Percentiles rank a stretch among this genome's conserved stretches.
These are phyloP conservation scores for Circus cinereus DNA, from an alignment of 2,797 vertebrate genomes.

Conservation along the genomic window DNA sequence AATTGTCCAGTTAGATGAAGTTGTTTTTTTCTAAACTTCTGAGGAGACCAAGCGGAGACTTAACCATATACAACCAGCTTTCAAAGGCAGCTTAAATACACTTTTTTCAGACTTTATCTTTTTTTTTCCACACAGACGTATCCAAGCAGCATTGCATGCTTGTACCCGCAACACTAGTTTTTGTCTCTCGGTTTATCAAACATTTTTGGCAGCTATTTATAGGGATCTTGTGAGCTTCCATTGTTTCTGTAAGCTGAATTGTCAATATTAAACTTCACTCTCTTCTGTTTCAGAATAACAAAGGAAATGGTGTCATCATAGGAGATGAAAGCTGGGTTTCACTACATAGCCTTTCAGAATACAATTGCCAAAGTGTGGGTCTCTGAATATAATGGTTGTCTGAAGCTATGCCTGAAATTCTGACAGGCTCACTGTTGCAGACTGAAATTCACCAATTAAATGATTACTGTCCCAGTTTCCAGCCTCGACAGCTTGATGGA, in stretches of 20 bases:
- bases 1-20: background rate
- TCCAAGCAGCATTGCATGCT: background rate
- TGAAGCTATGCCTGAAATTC: background rate
- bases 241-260: conserved; percentile 6
- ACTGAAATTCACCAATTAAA: background rate
- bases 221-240: background rate
- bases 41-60: background rate
- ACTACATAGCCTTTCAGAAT: background rate
- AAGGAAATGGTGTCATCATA: background rate
- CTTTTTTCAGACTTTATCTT: background rate
- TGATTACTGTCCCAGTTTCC: background rate
- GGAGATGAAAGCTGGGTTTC: conserved; percentile 14
- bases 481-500: background rate
- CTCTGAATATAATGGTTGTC: background rate
- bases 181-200: background rate
- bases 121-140: background rate
- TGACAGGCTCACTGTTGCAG: background rate
- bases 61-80: background rate
- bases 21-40: background rate
- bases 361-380: background rate
- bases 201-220: background rate
- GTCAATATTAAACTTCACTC: background rate
- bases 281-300: background rate
- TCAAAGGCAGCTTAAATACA: background rate
- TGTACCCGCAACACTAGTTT: background rate